Evolutionary conservation across 1,140 invertebrate genomes (phyloP), one percentile per base, ranked within the genome.

Genomic region (Euura saliciscinereae): DNA sequence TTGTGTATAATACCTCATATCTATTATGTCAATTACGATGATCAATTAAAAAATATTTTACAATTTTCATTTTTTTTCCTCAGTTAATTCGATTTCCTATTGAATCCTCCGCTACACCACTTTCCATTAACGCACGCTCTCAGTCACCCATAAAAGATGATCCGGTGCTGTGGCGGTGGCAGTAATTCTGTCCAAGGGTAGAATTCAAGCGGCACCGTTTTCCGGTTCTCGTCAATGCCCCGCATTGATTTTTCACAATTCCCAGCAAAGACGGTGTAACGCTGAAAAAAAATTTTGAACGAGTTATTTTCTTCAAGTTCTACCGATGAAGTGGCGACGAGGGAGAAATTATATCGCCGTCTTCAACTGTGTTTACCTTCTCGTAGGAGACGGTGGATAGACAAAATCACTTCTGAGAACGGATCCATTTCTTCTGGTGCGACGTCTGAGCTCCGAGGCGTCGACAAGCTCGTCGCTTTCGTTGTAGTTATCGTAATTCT

Each of bases 211-310:
- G 79, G 73, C 84, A 85, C 44, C 69, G 77, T 46, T 72, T 80
- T 44, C 82, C 83, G 45, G 64, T 79, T 75, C 75, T 78, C 28
- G 82, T 83, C 65, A 75, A 68, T 64, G 76, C 82, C 43, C 65
- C 66, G 67, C 82, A 83, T n/a, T 74, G n/a, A 66, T 11, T 73
- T 66, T 75, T 44, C 65, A 43, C 45, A 28, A 28, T 44, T 11
- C 66, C 44, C 2, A 64, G 6, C 45, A 72, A 44, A 28, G 65
- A 70, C 1, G 78, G 79, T 45, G 77, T 79, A n/a, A 77, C 8
- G 66, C 78, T 83, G 3, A 68, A 76, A 71, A 65, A 71, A 68
- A 59, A 59, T 3, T 2, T 59, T n/a, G 13, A 59, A 59, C 51
- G 2, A 28, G 13, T 59, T 6, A 59, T 5, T 59, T 8, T 28